A percentile compares a stretch with the other conserved stretches of the same genome.
Conservation (phyloP, 2,797 vertebrate species). For the Pangasius djambal region DNA sequence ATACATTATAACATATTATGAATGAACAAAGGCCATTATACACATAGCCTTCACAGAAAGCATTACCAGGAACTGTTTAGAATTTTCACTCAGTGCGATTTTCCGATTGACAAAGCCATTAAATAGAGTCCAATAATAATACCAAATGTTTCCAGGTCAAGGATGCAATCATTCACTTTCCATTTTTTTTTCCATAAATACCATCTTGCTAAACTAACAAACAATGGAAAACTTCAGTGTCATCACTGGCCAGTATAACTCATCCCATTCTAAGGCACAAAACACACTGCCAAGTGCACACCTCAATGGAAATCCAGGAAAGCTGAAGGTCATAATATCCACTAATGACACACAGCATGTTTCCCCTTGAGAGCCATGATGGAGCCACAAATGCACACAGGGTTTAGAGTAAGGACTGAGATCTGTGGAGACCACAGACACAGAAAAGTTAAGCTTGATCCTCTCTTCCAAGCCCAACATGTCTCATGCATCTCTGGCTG, state of each 20-base stretch:
- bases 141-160: background rate
- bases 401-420: background rate
- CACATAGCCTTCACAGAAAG: background rate
- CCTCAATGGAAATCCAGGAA: background rate
- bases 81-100: background rate
- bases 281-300: slow-evolving; percentile 2
- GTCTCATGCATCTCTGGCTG: slow-evolving; percentile 2
- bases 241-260: background rate
- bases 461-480: slow-evolving; percentile 1
- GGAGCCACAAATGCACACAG: background rate
- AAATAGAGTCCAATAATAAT: slow-evolving; percentile 6
- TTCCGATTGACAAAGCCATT: background rate
- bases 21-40: background rate
- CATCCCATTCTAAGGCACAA: background rate
- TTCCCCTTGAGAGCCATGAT: background rate
- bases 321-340: slow-evolving; percentile 1
- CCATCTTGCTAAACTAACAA: background rate
- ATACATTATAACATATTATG: background rate
- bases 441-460: slow-evolving; percentile 18
- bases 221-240: background rate
- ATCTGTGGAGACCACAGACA: slow-evolving; percentile 4
- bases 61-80: background rate
- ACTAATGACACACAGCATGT: slow-evolving; percentile 14
- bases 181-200: background rate
- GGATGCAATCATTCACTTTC: background rate